Percentiles rank a stretch among this genome's conserved stretches.
These are phyloP conservation scores for Malurus splendens DNA, from an alignment of 2,797 vertebrate species.

Conservation along the genomic window DNA sequence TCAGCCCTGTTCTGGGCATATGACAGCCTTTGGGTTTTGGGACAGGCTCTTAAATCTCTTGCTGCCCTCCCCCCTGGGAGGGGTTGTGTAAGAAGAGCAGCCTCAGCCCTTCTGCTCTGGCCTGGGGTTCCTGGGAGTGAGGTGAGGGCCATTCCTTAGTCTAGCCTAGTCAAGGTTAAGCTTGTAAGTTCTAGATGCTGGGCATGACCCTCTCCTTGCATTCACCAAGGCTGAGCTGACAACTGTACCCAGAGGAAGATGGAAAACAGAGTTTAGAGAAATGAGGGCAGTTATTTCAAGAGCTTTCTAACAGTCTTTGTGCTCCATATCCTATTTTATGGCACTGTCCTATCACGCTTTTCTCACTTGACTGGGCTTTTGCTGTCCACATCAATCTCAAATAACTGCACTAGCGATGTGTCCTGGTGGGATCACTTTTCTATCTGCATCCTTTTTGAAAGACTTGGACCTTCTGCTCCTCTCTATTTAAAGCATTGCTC, in stretches of 20 bases:
- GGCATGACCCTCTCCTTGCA: not conserved
- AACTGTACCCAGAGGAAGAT: not conserved
- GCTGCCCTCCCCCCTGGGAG: not conserved
- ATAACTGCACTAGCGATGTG: not conserved
- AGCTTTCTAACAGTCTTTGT: not conserved
- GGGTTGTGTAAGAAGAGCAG: not conserved
- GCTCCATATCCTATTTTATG: constrained; percentile 1
- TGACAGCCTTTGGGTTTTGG: not conserved
- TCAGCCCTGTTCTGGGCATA: fast-evolving
- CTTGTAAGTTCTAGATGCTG: not conserved
- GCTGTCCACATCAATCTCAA: not conserved
- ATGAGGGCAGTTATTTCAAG: constrained; percentile 53
- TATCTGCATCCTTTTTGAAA: not conserved
- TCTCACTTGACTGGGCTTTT: not conserved
- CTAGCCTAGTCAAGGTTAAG: not conserved
- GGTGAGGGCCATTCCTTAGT: not conserved
- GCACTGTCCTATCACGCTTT: not conserved
- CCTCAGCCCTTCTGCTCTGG: not conserved
- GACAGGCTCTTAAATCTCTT: not conserved
- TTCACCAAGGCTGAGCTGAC: not conserved
- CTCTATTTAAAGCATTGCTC: not conserved
- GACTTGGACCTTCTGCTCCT: not conserved
- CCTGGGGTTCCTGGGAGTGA: not conserved
- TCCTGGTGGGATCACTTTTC: not conserved
- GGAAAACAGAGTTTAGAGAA: not conserved